These are phyloP conservation scores for Hybos culiciformis DNA, from an alignment of 2,888 invertebrate genomes.

Conservation along the genomic window DNA sequence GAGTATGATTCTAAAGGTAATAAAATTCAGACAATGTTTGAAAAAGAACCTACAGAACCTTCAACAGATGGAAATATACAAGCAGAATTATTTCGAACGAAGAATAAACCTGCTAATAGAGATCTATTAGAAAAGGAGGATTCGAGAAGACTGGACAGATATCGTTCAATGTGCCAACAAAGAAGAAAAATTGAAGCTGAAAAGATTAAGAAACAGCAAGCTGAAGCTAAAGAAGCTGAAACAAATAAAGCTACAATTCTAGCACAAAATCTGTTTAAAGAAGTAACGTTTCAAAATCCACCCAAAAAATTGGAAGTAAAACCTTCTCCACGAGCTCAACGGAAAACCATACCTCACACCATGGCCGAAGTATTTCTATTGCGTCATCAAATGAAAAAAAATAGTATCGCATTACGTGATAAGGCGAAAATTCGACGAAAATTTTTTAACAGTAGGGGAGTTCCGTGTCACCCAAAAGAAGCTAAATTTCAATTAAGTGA, in stretches of 20 bases:
- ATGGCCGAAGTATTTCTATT: constrained; percentile 23
- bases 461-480: constrained; percentile 19
- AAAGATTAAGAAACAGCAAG: constrained; percentile 8
- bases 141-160: constrained; percentile 20
- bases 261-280: constrained; percentile 5
- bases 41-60: neutral
- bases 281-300: constrained; percentile 9
- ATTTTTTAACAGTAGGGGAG: constrained; percentile 21
- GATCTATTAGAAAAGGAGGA: constrained; percentile 19
- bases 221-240: constrained; percentile 10
- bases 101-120: constrained; percentile 22
- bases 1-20: constrained; percentile 13
- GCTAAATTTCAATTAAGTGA: constrained; percentile 21
- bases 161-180: constrained; percentile 23
- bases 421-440: constrained; percentile 21
- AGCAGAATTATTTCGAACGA: constrained; percentile 22
- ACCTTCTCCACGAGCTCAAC: constrained; percentile 13
- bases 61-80: constrained; percentile 3
- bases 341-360: constrained; percentile 26
- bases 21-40: neutral
- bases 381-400: constrained; percentile 21
- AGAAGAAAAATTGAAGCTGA: constrained; percentile 4
- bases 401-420: constrained; percentile 23
- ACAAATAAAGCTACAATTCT: neutral
- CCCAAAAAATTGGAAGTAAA: constrained; percentile 14